Conservation (phyloP, 2,888 invertebrate genomes). For the Megalurothrips usitatus region DNA sequence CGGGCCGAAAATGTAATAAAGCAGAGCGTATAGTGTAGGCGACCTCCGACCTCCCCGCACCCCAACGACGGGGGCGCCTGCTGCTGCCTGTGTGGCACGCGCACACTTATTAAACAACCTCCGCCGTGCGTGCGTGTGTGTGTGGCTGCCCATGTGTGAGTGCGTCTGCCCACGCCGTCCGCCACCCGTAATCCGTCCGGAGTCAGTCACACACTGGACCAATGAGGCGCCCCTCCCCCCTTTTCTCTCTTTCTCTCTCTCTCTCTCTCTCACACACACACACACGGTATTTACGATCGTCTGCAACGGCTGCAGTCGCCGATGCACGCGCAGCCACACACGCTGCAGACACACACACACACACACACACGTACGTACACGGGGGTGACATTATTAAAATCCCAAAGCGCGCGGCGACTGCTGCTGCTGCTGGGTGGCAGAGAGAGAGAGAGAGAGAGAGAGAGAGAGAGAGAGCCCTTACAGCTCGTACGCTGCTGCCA, state of each 20-base stretch:
- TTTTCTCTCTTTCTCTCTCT: neutral
- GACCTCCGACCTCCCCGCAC: neutral
- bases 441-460: too few species aligned
- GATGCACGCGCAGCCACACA: neutral
- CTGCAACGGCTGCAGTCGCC: neutral
- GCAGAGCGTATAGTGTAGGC: neutral
- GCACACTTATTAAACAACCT: neutral
- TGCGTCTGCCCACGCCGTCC: neutral
- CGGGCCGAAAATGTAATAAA: neutral
- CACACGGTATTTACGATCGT: neutral
- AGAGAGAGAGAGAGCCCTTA: too few species aligned
- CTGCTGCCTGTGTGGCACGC: too few species aligned
- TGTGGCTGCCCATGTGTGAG: neutral
- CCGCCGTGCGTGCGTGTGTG: neutral
- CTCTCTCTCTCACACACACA: neutral
- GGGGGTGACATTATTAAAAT: neutral
- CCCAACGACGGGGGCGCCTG: neutral
- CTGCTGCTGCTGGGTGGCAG: too few species aligned
- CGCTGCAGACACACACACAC: neutral
- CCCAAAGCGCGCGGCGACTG: neutral
- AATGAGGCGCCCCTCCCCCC: neutral
- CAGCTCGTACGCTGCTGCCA: too few species aligned
- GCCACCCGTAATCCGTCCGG: slow-evolving; percentile 1
- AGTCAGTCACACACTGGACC: neutral
- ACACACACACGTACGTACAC: neutral